These are phyloP conservation scores for Hermaeophaga mercurialis DNA, from an alignment of 2,888 invertebrate genomes.

Conservation along the genomic window DNA sequence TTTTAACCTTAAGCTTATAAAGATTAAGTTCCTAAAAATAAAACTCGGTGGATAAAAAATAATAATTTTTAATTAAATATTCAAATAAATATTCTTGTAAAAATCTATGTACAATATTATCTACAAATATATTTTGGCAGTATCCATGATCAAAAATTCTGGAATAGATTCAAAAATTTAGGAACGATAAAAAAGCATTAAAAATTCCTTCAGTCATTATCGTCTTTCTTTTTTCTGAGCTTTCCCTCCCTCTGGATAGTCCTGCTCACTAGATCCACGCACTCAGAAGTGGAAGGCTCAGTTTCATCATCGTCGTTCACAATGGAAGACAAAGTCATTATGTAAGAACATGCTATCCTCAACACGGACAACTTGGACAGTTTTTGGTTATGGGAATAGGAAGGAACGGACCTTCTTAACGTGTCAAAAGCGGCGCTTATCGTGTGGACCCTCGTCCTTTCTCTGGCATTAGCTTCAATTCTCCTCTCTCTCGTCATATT, in stretches of 20 bases:
- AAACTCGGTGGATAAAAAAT: background rate
- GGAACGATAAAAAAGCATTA: conserved; percentile 11
- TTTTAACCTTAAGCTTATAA: too few species aligned
- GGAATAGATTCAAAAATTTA: conserved; percentile 32
- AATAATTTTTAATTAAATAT: conserved; percentile 30
- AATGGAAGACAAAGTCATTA: conserved; percentile 81
- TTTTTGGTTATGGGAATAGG: conserved; percentile 92
- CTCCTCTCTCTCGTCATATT: conserved; percentile 93
- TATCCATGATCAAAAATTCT: conserved; percentile 25
- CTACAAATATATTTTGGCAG: conserved; percentile 38
- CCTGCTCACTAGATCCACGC: conserved; percentile 85
- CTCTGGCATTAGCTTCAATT: conserved; percentile 93
- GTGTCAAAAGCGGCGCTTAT: conserved; percentile 96
- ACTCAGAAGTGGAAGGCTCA: conserved; percentile 70
- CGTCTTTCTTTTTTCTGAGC: conserved; percentile 83
- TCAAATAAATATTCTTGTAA: conserved; percentile 35
- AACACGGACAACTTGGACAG: conserved; percentile 90
- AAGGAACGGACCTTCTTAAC: conserved; percentile 80
- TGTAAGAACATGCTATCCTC: conserved; percentile 92
- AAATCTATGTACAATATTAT: conserved; percentile 34
- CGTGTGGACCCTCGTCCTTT: conserved; percentile 91
- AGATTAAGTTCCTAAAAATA: too few species aligned
- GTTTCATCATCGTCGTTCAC: conserved; percentile 65
- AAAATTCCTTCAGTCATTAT: conserved; percentile 53
- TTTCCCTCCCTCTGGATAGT: conserved; percentile 93